Base-by-base conservation (phyloP, 2,797 vertebrate species). In the Xenops minutus region DNA sequence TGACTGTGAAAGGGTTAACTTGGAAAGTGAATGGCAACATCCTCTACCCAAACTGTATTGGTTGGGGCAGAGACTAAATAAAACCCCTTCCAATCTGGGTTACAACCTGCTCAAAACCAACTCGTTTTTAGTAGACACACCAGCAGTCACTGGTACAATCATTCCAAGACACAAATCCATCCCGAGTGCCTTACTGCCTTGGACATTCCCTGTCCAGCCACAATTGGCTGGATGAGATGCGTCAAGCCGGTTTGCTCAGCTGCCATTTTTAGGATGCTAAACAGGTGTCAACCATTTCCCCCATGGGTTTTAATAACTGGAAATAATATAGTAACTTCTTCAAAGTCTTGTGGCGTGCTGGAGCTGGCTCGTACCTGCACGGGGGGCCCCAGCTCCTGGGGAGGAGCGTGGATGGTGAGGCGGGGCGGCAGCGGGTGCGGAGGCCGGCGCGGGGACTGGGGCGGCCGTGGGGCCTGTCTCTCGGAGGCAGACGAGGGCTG, bases 361-460 rank as follows among this genome's bases (percentile, higher is more conserved):
- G 62, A 54, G 48, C n/a, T 21, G n/a, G 76, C 80, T 56, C 34
- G 7, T 91, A 99, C 98, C 97, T 99, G 99, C 88, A 99, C 97
- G 23, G 99, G 98, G 5, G 99, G 98, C 14, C 98, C 99, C 91
- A 99, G 97, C 23, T 99, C 99, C 80, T 98, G 99, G 32, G 98
- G 97, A 19, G 98, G 98, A 15, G 98, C 97, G 9, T 99, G 98
- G 95, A 99, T 98, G 81, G 98, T 99, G 24, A 99, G 97, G 10
- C 99, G 98, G 7, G 99, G 97, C 12, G 99, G 99, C 41, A 99
- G 98, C 0, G 98, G 98, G 77, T 99, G 99, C 1, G 98, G 98
- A 0, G 98, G 98, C 89, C 99, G 98, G 62, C 99, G 97, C 13
- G 99, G 99, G 1, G 99, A 99, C 94, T 98, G 99, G 2, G 99